A percentile compares a stretch with the other conserved stretches of the same genome.
Conservation (phyloP, 2,888 invertebrate species). For the Actias luna region DNA sequence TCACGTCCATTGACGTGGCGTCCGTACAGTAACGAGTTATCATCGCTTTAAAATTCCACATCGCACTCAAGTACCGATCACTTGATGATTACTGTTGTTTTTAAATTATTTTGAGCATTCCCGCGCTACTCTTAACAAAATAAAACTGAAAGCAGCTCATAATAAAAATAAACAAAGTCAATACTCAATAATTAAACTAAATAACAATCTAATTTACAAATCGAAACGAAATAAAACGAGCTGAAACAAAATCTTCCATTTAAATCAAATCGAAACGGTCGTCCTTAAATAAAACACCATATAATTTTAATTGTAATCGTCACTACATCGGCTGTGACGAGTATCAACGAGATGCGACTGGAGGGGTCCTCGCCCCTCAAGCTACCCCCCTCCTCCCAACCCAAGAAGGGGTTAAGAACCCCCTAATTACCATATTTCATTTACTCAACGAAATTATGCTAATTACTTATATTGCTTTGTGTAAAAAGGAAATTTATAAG, state of each 20-base stretch:
- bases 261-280: constrained; percentile 75
- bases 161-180: too few species aligned
- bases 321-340: constrained; percentile 78
- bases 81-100: too few species aligned
- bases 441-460: constrained; percentile 83
- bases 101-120: too few species aligned
- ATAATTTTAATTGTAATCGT: constrained; percentile 80
- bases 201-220: too few species aligned
- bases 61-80: too few species aligned
- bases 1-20: too few species aligned
- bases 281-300: constrained; percentile 56
- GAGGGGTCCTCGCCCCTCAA: constrained; percentile 59
- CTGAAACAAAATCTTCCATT: constrained; percentile 23
- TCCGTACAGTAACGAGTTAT: too few species aligned
- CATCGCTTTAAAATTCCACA: too few species aligned
- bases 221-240: too few species aligned
- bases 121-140: too few species aligned
- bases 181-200: too few species aligned
- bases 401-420: constrained; percentile 69
- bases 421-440: constrained; percentile 82
- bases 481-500: constrained; percentile 83
- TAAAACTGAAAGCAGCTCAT: too few species aligned
- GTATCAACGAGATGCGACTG: constrained; percentile 78
- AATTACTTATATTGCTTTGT: constrained; percentile 83
- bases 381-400: constrained; percentile 49